Conservation (phyloP, 2,113 vertebrate species). For the Atherinomorus stipes region DNA sequence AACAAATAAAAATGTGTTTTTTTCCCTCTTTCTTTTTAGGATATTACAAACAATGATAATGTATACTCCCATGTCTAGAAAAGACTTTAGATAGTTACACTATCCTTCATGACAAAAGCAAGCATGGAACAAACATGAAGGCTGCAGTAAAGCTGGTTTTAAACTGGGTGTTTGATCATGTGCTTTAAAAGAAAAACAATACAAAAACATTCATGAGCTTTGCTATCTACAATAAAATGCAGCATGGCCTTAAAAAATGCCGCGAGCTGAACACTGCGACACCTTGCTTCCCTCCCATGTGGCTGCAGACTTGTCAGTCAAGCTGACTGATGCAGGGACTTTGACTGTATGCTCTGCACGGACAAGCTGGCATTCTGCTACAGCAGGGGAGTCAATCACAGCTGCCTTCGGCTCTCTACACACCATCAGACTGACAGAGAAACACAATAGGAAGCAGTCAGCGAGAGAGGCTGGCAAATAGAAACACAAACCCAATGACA, state of each 20-base stretch:
- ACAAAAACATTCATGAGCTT: neutral
- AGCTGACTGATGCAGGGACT: slow-evolving; percentile 35
- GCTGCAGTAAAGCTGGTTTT: too few species aligned
- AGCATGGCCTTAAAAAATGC: neutral
- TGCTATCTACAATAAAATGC: neutral
- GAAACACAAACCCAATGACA: slow-evolving; percentile 25
- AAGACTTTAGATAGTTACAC: too few species aligned
- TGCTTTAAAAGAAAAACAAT: neutral
- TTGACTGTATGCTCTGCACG: slow-evolving; percentile 29
- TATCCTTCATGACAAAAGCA: too few species aligned
- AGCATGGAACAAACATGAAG: too few species aligned
- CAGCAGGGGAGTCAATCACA: slow-evolving; percentile 43
- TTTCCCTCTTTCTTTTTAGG: too few species aligned
- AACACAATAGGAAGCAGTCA: slow-evolving; percentile 16
- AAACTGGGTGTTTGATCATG: too few species aligned
- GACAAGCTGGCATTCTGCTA: slow-evolving; percentile 39
- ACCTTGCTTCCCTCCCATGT: neutral
- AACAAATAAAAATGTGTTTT: too few species aligned
- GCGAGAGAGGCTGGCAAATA: slow-evolving; percentile 9
- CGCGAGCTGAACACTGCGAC: slow-evolving; percentile 31
- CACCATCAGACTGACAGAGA: slow-evolving; percentile 6
- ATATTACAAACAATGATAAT: too few species aligned
- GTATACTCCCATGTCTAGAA: too few species aligned
- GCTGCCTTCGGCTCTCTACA: slow-evolving; percentile 21
- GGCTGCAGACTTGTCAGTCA: slow-evolving; percentile 43